Evolutionary conservation across 30 jellyfish, hydroid and myxozoan species (phyloP).

Genomic region (Rhopilema esculentum): DNA sequence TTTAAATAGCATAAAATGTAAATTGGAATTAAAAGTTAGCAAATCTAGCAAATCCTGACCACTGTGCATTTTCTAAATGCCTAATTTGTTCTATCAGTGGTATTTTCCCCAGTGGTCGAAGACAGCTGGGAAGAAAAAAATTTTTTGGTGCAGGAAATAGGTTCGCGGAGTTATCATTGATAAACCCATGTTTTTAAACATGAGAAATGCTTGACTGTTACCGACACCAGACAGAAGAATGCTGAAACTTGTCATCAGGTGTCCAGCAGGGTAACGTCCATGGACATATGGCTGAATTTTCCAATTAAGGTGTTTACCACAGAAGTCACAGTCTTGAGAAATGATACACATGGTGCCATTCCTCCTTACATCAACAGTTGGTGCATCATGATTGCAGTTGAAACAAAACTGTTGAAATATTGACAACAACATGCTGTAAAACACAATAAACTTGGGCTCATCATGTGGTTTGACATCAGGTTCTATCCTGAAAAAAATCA

Average conservation of each 20-base stretch:
- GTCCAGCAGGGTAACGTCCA: not conserved
- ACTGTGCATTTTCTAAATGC: constrained; percentile 4
- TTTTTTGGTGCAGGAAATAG: too few relatives aligned
- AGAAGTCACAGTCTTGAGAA: not conserved
- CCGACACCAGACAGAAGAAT: not conserved
- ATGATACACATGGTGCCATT: not conserved
- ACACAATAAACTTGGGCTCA: constrained; percentile 54
- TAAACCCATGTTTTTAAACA: not conserved
- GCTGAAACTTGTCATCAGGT: not conserved
- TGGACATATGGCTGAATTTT: not conserved
- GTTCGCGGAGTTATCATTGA: not conserved
- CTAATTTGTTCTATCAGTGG: constrained; percentile 1
- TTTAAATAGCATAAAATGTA: too few relatives aligned
- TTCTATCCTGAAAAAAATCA: constrained; percentile 28
- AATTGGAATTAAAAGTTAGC: too few relatives aligned
- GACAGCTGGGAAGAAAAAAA: too few relatives aligned
- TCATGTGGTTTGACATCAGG: constrained; percentile 11
- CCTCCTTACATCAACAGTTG: not conserved
- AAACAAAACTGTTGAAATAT: constrained; percentile 45
- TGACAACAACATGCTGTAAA: constrained; percentile 29
- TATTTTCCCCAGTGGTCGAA: too few relatives aligned
- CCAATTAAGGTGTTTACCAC: not conserved
- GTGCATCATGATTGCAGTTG: not conserved
- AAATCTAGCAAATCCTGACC: constrained; percentile 4
- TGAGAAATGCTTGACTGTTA: not conserved